A percentile compares a stretch with the other conserved stretches of the same genome.
Evolutionary conservation across 2,888 invertebrate species (phyloP).

Genomic region (Graphium colonna): DNA sequence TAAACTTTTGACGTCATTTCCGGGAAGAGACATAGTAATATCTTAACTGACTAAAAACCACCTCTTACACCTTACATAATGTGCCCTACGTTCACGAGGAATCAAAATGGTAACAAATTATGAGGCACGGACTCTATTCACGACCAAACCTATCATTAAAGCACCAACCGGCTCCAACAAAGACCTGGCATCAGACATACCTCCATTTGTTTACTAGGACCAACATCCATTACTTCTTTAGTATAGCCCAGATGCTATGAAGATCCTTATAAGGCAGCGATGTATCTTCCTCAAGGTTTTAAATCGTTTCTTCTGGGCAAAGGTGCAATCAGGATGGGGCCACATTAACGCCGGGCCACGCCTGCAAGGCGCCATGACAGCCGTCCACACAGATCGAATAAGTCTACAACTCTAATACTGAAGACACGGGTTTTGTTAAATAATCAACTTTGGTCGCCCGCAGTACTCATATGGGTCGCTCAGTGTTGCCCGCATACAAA

Average conservation of each 20-base stretch:
- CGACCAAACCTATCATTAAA: conserved; percentile 20
- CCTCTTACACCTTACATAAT: neutral
- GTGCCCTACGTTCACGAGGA: neutral
- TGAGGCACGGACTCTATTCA: conserved; percentile 8
- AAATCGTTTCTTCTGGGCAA: neutral
- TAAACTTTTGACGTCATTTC: too few species aligned
- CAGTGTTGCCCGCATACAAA: conserved; percentile 20
- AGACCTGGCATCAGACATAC: neutral
- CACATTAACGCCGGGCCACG: conserved; percentile 22
- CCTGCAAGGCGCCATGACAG: conserved; percentile 18
- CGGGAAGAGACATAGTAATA: neutral
- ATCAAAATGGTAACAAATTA: conserved; percentile 19
- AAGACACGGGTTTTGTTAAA: neutral
- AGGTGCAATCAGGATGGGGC: conserved; percentile 17
- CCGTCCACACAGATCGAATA: neutral
- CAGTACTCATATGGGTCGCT: conserved; percentile 4
- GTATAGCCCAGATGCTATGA: neutral
- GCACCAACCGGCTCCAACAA: neutral
- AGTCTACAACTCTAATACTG: neutral
- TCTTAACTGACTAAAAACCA: neutral
- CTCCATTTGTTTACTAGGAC: neutral
- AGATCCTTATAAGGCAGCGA: neutral
- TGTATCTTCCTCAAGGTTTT: neutral
- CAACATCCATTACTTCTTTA: conserved; percentile 3
- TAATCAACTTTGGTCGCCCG: neutral